A percentile compares a stretch with the other conserved stretches of the same genome.
Evolutionary conservation across 2,113 vertebrate genomes (phyloP).

Genomic region (Helogale parvula): DNA sequence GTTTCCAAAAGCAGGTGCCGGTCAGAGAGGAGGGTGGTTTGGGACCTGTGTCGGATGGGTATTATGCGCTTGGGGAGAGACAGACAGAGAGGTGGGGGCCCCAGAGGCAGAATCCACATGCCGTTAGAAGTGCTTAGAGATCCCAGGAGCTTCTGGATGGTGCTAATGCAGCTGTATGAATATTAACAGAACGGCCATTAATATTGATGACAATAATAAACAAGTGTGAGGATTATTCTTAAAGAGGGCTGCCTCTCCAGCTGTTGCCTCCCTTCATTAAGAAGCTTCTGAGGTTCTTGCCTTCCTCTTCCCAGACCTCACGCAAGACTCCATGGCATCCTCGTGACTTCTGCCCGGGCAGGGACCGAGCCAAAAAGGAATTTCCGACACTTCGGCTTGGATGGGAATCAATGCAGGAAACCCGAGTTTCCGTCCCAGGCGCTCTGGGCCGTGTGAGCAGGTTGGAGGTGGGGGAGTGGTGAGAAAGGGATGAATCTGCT

Average conservation of each 20-base stretch:
- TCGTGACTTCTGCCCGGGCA: neutral
- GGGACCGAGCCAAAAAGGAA: constrained; percentile 18
- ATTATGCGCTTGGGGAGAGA: neutral
- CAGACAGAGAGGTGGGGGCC: neutral
- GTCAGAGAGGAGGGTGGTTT: neutral
- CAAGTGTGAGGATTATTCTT: constrained; percentile 79
- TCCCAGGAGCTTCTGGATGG: constrained; percentile 75
- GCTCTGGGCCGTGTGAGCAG: neutral
- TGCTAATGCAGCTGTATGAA: constrained; percentile 74
- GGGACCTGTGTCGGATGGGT: neutral
- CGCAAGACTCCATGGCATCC: neutral
- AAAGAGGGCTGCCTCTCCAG: neutral
- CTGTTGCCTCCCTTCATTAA: constrained; percentile 62
- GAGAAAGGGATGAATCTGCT: neutral
- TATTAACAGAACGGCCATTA: constrained; percentile 77
- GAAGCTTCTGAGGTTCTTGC: neutral
- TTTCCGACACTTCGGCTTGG: neutral
- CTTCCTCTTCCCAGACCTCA: constrained; percentile 54
- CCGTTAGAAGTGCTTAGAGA: constrained; percentile 75
- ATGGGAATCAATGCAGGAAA: neutral
- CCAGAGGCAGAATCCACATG: constrained; percentile 49
- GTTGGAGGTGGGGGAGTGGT: neutral
- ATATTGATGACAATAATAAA: constrained; percentile 84
- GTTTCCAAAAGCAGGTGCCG: neutral
- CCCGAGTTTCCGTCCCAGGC: neutral